Percentiles rank a stretch among this genome's conserved stretches.
These are phyloP conservation scores for Spodoptera littoralis DNA, from an alignment of 2,888 invertebrate species.

Conservation along the genomic window DNA sequence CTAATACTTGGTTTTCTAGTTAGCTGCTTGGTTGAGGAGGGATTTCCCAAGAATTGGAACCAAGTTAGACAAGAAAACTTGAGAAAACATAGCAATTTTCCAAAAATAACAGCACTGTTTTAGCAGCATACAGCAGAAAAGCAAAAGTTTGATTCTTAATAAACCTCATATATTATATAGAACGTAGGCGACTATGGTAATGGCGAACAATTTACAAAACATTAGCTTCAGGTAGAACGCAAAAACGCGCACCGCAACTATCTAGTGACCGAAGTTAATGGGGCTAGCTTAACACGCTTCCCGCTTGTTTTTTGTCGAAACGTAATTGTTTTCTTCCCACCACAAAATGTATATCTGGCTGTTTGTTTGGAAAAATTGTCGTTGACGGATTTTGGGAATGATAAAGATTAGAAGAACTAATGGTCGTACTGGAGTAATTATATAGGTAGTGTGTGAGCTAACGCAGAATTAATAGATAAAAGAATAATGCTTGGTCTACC, in stretches of 20 bases:
- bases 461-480: too few relatives aligned
- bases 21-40: too few relatives aligned
- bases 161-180: slow-evolving; percentile 49
- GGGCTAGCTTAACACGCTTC: not conserved
- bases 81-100: too few relatives aligned
- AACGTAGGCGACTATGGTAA: slow-evolving; percentile 51
- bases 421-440: too few relatives aligned
- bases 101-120: too few relatives aligned
- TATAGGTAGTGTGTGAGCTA: too few relatives aligned
- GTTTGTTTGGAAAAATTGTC: not conserved
- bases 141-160: slow-evolving; percentile 1
- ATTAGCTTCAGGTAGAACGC: slow-evolving; percentile 59
- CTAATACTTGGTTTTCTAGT: too few relatives aligned
- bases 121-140: not conserved
- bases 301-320: not conserved
- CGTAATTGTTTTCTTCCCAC: not conserved
- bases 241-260: slow-evolving; percentile 61
- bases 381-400: too few relatives aligned
- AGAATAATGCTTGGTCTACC: too few relatives aligned
- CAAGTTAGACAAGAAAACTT: too few relatives aligned
- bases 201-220: slow-evolving; percentile 63
- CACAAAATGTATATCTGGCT: not conserved
- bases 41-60: too few relatives aligned
- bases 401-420: too few relatives aligned
- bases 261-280: slow-evolving; percentile 26